phyloP scores from a whole-genome alignment of 2,797 vertebrate genomes.

The Telmatherina bonti region DNA sequence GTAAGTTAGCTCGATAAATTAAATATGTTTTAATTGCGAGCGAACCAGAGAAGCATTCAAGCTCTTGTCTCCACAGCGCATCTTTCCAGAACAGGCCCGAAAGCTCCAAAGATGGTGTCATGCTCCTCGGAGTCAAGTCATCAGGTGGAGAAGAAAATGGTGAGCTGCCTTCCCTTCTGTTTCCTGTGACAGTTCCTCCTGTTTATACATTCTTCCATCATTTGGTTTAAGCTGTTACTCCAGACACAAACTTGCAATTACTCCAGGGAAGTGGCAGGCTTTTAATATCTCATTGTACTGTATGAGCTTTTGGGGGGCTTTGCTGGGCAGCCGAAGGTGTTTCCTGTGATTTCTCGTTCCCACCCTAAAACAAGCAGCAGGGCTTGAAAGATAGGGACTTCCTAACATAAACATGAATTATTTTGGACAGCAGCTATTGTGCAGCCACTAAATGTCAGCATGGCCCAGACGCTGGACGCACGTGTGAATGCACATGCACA shows the following conservation, averaged over 20 bases:
- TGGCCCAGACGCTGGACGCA: constrained; percentile 28
- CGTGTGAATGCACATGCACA: constrained; percentile 32
- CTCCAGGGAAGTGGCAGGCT: constrained; percentile 71
- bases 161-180: constrained; percentile 75
- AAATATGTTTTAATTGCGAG: not conserved
- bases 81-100: constrained; percentile 86
- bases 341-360: constrained; percentile 82
- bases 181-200: constrained; percentile 48
- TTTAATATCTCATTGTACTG: constrained; percentile 84
- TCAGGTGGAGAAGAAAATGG: constrained; percentile 87
- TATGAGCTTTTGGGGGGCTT: constrained; percentile 48
- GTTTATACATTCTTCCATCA: constrained; percentile 44
- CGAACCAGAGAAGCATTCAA: not conserved
- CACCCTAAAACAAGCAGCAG: constrained; percentile 72
- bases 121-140: constrained; percentile 94
- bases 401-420: constrained; percentile 79
- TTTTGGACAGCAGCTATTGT: constrained; percentile 77
- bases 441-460: constrained; percentile 72
- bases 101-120: constrained; percentile 92
- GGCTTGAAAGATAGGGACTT: constrained; percentile 80
- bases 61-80: constrained; percentile 62
- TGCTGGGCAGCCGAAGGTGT: constrained; percentile 78
- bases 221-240: constrained; percentile 49
- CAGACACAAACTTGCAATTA: constrained; percentile 50
- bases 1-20: constrained; percentile 48